Base-by-base conservation (phyloP, 2,797 vertebrate species). In the Artibeus lituratus region DNA sequence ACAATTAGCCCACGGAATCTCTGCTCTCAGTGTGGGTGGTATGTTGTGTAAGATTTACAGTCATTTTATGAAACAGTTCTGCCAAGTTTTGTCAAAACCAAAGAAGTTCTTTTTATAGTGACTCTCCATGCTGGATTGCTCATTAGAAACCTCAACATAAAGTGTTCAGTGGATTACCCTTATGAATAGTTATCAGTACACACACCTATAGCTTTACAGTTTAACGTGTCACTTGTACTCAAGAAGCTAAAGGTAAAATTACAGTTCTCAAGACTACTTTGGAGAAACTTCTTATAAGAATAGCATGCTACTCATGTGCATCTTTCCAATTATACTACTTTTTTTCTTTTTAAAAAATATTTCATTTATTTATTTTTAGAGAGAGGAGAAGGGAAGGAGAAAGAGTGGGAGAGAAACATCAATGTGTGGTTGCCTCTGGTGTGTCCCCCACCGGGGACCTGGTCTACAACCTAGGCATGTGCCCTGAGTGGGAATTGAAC, bases 201-300 rank as follows among this genome's bases (percentile, higher is more conserved):
- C 15, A 87, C 69, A 74, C 32, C 22, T 16, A n/a, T 14, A 74
- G 8, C 32, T 90, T 84, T 94, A 83, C 10, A 22, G 42, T 72
- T 65, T 78, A 47, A 80, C 29, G 42, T 85, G 37, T 53, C 19
- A 55, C 35, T 42, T 96, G 24, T 12, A 72, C 6, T 88, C 15
- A 76, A 53, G 81, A 96, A 96, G 47, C 87, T 82, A 81, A 82
- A 14, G 76, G 65, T 78, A 95, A 96, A 94, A 57, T 37, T 67
- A 70, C 6, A 83, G 29, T 39, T 32, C 67, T 72, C 47, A 22
- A 81, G n/a, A 70, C 11, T 76, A 89, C 32, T 84, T 87, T 57
- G n/a, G 26, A 47, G 39, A 77, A 32, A 90, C 19, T 72, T 89
- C 94, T 90, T 59, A 7, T 73, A 81, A 81, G 16, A n/a, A 85